Conservation (phyloP, 2,113 vertebrate species). For the Phyllopteryx taeniolatus region DNA sequence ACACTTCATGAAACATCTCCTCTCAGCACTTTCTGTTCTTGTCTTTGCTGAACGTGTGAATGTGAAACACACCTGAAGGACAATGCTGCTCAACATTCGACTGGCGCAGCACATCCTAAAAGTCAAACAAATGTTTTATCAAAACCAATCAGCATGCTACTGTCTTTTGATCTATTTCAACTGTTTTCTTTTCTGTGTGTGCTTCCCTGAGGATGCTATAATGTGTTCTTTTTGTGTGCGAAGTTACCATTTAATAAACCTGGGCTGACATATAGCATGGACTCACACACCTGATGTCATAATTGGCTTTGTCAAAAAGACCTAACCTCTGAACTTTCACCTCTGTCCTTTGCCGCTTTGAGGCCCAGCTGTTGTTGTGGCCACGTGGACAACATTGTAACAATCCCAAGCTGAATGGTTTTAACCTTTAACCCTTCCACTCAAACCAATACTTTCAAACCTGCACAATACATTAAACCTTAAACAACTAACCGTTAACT, state of each 20-base stretch:
- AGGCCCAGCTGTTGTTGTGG: conserved; percentile 37
- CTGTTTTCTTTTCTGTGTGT: conserved; percentile 11
- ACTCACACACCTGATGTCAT: conserved; percentile 47
- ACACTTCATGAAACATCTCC: conserved; percentile 9
- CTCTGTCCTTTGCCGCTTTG: conserved; percentile 38
- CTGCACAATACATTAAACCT: not conserved
- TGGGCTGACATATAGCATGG: not conserved
- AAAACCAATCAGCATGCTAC: conserved; percentile 27
- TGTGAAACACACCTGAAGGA: conserved; percentile 41
- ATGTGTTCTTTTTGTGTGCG: conserved; percentile 6
- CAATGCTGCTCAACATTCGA: conserved; percentile 48
- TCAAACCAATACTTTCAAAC: conserved; percentile 7
- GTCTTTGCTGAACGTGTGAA: conserved; percentile 23
- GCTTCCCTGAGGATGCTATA: not conserved
- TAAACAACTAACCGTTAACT: not conserved
- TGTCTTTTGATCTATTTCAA: conserved; percentile 26
- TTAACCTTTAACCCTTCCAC: conserved; percentile 29
- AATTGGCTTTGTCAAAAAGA: conserved; percentile 38
- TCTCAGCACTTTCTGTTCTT: conserved; percentile 25
- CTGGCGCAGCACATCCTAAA: conserved; percentile 44
- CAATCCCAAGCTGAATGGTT: not conserved
- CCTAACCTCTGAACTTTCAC: conserved; percentile 24
- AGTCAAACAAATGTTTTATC: conserved; percentile 34
- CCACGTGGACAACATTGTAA: conserved; percentile 7
- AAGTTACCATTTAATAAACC: conserved; percentile 7